Base-by-base conservation (phyloP, 1,140 invertebrate species). In the Aphelinus certus region DNA sequence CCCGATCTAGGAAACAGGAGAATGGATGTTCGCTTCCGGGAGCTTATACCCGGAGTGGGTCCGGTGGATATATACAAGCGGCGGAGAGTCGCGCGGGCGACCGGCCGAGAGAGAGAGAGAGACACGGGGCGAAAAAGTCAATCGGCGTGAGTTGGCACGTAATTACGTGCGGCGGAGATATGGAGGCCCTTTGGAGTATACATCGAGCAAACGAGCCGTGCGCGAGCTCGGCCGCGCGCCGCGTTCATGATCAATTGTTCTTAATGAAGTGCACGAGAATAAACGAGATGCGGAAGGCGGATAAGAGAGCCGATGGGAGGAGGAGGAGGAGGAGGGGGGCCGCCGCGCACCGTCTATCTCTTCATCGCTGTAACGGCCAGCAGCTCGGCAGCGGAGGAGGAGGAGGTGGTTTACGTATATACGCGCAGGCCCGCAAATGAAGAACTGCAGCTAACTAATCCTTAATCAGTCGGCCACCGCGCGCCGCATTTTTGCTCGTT, bases 381-480 rank as follows among this genome's bases (percentile, higher is more conserved):
- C 26, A 43, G 5, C 43, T 9, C 58, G 43, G 49, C 4, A 26
- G 26, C 26, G 26, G 26, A 26, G 26, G 26, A 26, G 26, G 26
- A 26, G 26, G 26, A 26, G 26, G 26, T 26, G 26, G 26, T 26
- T 26, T 26, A 26, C 26, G 26, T 26, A 26, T 26, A 26, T 26
- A 26, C 26, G 26, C 26, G 26, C 26, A 26, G 26, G 26, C 71
- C 47, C 74, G 66, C 58, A 68, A 67, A 76, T 71, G 57, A 67
- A 66, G 69, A 79, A 76, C 74, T 75, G 61, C 68, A 67, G 56
- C 73, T 71, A 72, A 80, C 69, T 76, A 79, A 78, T 79, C 67
- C 64, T 73, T 61, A 67, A 73, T 67, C 71, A 68, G 55, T 63
- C 56, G 57, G 53, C 56, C 42, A 43, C 45, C 7, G 10, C 45